These are phyloP conservation scores for Scaptomyza parva DNA, from an alignment of 2,888 invertebrate species.

Conservation along the genomic window DNA sequence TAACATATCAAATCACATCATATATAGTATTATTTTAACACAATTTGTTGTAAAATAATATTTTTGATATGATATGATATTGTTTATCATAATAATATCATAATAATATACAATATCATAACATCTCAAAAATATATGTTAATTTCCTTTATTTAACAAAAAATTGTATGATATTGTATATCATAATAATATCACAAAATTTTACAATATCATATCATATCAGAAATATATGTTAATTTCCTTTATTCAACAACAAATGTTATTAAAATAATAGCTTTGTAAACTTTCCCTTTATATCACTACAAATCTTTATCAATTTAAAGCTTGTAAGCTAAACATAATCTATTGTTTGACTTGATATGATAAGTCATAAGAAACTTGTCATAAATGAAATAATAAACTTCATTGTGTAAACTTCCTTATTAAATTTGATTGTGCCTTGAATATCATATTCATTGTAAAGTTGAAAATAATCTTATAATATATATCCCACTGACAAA, in stretches of 20 bases:
- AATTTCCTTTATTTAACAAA: too few species aligned
- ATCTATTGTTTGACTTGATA: neutral
- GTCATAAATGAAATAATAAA: constrained; percentile 54
- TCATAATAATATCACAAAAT: neutral
- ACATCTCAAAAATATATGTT: neutral
- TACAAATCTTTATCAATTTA: neutral
- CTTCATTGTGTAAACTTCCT: constrained; percentile 52
- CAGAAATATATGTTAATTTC: too few species aligned
- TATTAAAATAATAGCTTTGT: neutral
- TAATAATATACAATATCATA: neutral
- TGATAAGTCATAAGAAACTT: constrained; percentile 12
- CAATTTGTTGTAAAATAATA: too few species aligned
- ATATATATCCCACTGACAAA: constrained; percentile 34
- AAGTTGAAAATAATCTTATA: constrained; percentile 56
- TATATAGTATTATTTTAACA: too few species aligned
- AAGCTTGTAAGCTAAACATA: neutral
- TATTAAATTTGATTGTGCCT: constrained; percentile 56
- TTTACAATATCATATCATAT: neutral
- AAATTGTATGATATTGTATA: too few species aligned
- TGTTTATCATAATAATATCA: too few species aligned
- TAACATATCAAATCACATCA: neutral
- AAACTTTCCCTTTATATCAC: neutral
- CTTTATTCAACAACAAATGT: too few species aligned
- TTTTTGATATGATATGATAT: too few species aligned
- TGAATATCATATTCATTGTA: constrained; percentile 36